Evolutionary conservation across 2,797 vertebrate species (phyloP).

Genomic region (Pitangus sulphuratus): DNA sequence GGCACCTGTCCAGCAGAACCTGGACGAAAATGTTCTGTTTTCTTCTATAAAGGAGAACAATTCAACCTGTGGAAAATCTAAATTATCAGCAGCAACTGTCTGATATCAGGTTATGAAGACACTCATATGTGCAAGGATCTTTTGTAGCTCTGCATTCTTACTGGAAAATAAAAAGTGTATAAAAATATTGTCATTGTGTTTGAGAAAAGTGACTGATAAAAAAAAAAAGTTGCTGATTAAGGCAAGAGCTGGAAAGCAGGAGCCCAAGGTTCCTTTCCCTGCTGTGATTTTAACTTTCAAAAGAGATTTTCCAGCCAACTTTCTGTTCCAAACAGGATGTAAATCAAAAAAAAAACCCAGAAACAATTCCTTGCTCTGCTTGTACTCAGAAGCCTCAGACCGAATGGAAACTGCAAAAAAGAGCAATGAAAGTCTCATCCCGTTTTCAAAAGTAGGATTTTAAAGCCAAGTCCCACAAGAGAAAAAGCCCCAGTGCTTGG

Average conservation of each 20-base stretch:
- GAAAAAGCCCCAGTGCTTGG: not conserved
- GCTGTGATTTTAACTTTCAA: not conserved
- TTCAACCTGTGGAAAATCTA: not conserved
- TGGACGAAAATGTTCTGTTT: not conserved
- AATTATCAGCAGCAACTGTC: not conserved
- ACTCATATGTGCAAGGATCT: not conserved
- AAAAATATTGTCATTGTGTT: not conserved
- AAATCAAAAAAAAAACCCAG: not conserved
- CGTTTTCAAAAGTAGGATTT: not conserved
- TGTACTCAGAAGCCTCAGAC: not conserved
- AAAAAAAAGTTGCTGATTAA: not conserved
- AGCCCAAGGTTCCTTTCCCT: not conserved
- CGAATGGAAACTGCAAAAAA: not conserved
- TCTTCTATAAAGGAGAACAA: not conserved
- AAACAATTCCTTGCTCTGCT: not conserved
- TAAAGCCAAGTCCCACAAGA: not conserved
- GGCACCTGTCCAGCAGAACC: not conserved
- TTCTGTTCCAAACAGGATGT: not conserved
- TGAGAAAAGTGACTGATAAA: not conserved
- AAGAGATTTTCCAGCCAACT: not conserved
- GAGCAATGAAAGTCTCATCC: accelerated
- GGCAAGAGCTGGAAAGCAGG: not conserved
- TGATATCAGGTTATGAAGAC: not conserved
- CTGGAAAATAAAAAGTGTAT: not conserved
- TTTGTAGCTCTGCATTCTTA: not conserved